Base-by-base conservation (phyloP, 2,888 invertebrate species). In the Andrena bicolor region DNA sequence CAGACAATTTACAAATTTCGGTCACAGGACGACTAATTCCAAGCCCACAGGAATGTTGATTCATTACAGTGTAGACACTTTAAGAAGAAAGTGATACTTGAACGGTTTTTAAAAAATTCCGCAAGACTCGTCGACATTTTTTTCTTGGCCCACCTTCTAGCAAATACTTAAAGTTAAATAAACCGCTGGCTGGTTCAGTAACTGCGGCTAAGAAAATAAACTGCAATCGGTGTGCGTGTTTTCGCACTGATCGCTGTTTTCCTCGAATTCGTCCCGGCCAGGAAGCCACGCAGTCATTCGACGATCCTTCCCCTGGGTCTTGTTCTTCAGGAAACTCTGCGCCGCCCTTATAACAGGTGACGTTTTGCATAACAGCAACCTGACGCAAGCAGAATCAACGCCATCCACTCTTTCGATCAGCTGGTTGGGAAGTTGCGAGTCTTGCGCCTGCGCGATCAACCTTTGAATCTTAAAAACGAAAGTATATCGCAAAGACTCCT, bases 271-370 rank as follows among this genome's bases (percentile, higher is more conserved):
- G 16, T 92, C 88, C 82, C 86, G 90, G 35, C 89, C 89, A 0
- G 94, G 94, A 10, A 94, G 84, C 94, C 94, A 94, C 2, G 90
- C 87, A 3, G 91, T 92, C 5, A 93, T 82, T 70, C 93, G 76
- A n/a, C 64, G 92, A 70, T 92, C 91, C 23, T 91, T 35, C 72
- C 71, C 76, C 82, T 84, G 20, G 56, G 90, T 88, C 82, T 91
- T 82, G 81, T 91, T 87, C 92, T 92, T 95, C 76, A 97, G 94
- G 0, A 96, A 96, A 76, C 95, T 95, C 91, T 98, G 98, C 96
- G 97, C 97, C 86, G 96, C 96, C 94, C 95, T 95, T 80, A 98
- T 96, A 80, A 97, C 96, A 0, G 97, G 97, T 0, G 96, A 95
- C 83, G 96, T 95, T 94, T 97, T 97, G 92, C 98, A 98, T 81